Evolutionary conservation across 2,888 invertebrate species (phyloP).

Genomic region (Apodemia duryi): DNA sequence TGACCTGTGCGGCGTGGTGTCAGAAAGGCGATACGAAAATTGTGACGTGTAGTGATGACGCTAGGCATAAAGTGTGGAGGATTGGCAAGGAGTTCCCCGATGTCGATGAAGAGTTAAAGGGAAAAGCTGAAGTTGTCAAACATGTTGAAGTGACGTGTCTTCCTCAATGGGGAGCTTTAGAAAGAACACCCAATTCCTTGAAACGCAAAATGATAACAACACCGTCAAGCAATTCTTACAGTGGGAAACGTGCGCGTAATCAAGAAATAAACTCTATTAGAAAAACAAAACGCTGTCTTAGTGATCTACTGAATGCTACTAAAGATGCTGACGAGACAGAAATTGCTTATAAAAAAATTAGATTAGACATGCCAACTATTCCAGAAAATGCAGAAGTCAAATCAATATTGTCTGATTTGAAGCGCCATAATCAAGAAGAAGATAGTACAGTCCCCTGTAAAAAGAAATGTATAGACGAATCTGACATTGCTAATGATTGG

Average conservation of each 20-base stretch:
- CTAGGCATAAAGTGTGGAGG: slow-evolving; percentile 87
- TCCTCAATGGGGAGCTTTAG: slow-evolving; percentile 51
- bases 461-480: slow-evolving; percentile 33
- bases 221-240: slow-evolving; percentile 36
- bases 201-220: slow-evolving; percentile 50
- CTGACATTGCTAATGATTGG: slow-evolving; percentile 39
- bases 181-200: slow-evolving; percentile 71
- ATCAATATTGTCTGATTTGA: slow-evolving; percentile 41
- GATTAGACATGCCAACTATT: slow-evolving; percentile 35
- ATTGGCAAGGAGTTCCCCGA: slow-evolving; percentile 74
- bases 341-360: slow-evolving; percentile 42
- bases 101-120: slow-evolving; percentile 52
- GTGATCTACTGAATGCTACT: slow-evolving; percentile 56
- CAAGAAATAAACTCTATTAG: slow-evolving; percentile 32
- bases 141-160: slow-evolving; percentile 40
- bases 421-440: slow-evolving; percentile 46
- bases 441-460: slow-evolving; percentile 31
- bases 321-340: slow-evolving; percentile 41
- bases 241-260: slow-evolving; percentile 37
- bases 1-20: slow-evolving; percentile 92
- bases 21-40: slow-evolving; percentile 78
- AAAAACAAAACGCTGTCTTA: slow-evolving; percentile 62
- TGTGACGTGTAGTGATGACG: slow-evolving; percentile 92
- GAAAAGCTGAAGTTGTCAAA: slow-evolving; percentile 44
- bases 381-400: slow-evolving; percentile 35